Percentiles rank a stretch among this genome's conserved stretches.
These are phyloP conservation scores for Stratiomys singularior DNA, from an alignment of 2,888 invertebrate species.

Conservation along the genomic window DNA sequence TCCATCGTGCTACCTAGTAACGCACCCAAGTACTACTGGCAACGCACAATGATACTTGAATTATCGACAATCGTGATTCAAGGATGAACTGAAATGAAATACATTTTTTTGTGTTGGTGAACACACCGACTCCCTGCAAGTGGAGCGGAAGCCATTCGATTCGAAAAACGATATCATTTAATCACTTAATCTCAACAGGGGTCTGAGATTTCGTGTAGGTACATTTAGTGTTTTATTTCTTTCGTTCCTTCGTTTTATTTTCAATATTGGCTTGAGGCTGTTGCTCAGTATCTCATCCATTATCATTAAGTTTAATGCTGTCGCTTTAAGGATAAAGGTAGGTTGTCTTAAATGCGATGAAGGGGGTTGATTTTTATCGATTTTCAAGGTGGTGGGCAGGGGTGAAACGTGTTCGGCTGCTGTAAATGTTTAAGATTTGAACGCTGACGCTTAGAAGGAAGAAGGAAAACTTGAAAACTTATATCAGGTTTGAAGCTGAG, in stretches of 20 bases:
- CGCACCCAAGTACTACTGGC: neutral
- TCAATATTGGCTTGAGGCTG: too few species aligned
- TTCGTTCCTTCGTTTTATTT: too few species aligned
- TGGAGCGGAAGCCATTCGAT: constrained; percentile 8
- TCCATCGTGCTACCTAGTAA: neutral
- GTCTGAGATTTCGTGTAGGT: neutral
- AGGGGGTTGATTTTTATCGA: neutral
- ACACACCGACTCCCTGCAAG: neutral
- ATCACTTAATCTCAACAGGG: constrained; percentile 26
- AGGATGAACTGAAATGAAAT: neutral
- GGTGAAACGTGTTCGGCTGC: too few species aligned
- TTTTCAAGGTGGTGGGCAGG: neutral
- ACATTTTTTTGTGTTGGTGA: neutral
- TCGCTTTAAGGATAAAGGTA: neutral
- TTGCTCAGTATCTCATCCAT: neutral
- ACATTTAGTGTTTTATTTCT: neutral
- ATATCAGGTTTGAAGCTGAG: too few species aligned
- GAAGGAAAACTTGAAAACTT: too few species aligned
- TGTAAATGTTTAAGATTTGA: too few species aligned
- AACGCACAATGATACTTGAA: neutral
- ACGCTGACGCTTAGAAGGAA: too few species aligned
- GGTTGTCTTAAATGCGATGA: neutral
- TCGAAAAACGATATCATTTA: constrained; percentile 26
- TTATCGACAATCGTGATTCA: neutral
- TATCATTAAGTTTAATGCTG: neutral